Evolutionary conservation across 2,113 vertebrate genomes (phyloP).

Genomic region (Vulpes ferrilata): DNA sequence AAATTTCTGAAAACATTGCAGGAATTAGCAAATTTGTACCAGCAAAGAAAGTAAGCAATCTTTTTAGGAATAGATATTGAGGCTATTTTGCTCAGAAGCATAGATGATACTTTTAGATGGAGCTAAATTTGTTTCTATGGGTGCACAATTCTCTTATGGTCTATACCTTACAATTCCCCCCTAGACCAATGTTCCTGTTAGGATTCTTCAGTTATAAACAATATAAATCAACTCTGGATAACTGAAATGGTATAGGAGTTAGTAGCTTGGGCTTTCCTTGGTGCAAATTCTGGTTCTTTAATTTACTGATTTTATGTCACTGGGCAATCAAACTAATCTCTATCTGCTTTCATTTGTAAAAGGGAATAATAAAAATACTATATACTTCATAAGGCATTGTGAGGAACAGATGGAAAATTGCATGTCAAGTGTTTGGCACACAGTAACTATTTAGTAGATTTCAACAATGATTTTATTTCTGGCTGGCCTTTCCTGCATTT

Average conservation of each 20-base stretch:
- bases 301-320: constrained; percentile 23
- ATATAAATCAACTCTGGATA: background rate
- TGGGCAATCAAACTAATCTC: background rate
- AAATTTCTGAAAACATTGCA: constrained; percentile 5
- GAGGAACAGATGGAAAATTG: background rate
- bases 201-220: background rate
- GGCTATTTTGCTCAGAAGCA: background rate
- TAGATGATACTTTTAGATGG: background rate
- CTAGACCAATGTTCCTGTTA: background rate
- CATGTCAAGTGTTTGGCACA: background rate
- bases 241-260: background rate
- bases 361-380: constrained; percentile 34
- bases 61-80: background rate
- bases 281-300: constrained; percentile 14
- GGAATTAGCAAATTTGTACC: background rate
- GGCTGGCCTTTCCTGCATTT: background rate
- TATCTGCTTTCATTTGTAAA: background rate
- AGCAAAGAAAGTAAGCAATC: background rate
- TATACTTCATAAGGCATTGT: background rate
- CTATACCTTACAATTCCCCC: background rate
- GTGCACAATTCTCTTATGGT: background rate
- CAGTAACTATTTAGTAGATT: background rate
- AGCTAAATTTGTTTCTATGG: background rate
- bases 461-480: constrained; percentile 38
- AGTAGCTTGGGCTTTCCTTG: background rate